These are phyloP conservation scores for Halichoerus grypus DNA, from an alignment of 2,113 vertebrate species.

Conservation along the genomic window DNA sequence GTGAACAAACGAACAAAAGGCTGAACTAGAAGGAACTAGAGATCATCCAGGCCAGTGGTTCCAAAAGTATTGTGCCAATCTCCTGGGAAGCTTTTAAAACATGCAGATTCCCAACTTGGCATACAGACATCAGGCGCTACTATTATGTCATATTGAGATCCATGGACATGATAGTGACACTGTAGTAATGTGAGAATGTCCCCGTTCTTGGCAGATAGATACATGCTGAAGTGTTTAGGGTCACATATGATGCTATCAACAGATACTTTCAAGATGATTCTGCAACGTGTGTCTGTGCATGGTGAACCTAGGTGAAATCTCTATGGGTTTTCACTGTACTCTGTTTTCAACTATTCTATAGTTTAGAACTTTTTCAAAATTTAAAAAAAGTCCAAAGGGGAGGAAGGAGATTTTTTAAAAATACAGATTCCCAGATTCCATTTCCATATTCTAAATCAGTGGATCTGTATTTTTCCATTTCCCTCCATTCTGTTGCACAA, in stretches of 20 bases:
- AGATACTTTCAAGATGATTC: not conserved
- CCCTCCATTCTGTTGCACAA: not conserved
- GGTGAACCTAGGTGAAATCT: not conserved
- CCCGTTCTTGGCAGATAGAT: not conserved
- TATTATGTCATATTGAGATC: not conserved
- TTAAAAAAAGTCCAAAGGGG: not conserved
- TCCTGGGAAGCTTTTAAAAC: not conserved
- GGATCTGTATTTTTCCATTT: not conserved
- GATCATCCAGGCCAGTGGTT: not conserved
- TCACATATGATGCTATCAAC: not conserved
- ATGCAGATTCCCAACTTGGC: not conserved
- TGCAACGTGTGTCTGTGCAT: not conserved
- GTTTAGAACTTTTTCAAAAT: not conserved
- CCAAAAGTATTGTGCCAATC: not conserved
- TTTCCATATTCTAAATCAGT: not conserved
- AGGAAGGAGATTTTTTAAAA: not conserved
- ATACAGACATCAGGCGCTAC: not conserved
- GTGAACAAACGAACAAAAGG: not conserved
- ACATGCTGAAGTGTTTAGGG: not conserved
- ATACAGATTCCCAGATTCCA: not conserved
- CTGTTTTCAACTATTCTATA: not conserved
- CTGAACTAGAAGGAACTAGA: not conserved
- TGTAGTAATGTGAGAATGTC: not conserved
- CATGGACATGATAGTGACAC: not conserved
- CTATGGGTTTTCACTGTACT: not conserved